Base-by-base conservation (phyloP, 1,140 invertebrate genomes). In the Heliothis subflexa region DNA sequence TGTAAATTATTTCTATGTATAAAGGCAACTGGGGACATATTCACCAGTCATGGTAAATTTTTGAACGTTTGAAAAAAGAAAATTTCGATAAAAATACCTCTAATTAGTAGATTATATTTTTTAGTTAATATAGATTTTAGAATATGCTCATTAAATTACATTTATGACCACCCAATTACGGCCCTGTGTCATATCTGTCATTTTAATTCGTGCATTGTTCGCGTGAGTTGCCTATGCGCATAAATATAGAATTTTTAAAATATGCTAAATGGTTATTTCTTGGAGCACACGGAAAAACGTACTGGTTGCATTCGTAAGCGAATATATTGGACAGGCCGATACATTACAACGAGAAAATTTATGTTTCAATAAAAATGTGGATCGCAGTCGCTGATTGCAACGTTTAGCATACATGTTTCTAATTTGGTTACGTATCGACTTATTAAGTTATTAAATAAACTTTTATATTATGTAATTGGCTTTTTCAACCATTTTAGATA, bases 141-240 rank as follows among this genome's bases (percentile, higher is more conserved):
- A 33, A 33, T 7, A 5, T 33, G 33, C 3, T 33, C 33, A 33
- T 1, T 33, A 33, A 1, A 7, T 33, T 33, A 7, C 54, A 21
- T 5, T 16, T 10, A 55, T 59, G 47, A 47, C n/a, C 1, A 1
- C 40, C 72, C 45, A 62, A 75, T 13, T 62, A 59, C 72, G 57
- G 33, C 16, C 57, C 72, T 75, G 72, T 75, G 33, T 70, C 45
- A 52, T 16, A 52, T 52, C 47, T 70, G 62, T 70, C 21, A 50
- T 70, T 70, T 9, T 52, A 70, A 70, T 70, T 70, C 47, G 47
- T 52, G 66, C 66, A 70, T 28, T 28, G 21, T 12, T 70, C 18
- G 66, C 66, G 66, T 70, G 66, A 52, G 25, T 50, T 52, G 21
- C 25, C 12, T 40, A 25, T 68, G 21, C 40, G 33, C 62, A 70